Conservation (phyloP, 2,888 invertebrate genomes). For the Drosophila trichaetosa region DNA sequence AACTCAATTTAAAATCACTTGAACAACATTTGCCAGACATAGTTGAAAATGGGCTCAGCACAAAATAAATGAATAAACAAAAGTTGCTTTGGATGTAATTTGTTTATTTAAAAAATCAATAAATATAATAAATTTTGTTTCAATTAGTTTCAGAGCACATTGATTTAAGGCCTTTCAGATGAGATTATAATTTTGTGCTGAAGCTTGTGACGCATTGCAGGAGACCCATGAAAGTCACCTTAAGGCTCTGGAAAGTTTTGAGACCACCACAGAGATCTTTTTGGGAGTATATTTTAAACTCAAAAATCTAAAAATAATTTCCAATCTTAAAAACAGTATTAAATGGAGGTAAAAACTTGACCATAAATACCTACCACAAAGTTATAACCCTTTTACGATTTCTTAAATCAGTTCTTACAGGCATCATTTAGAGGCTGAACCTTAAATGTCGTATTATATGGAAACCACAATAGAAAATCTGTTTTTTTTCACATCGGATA, state of each 20-base stretch:
- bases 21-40: background rate
- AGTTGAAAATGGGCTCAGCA: background rate
- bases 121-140: background rate
- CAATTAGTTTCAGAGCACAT: background rate
- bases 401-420: background rate
- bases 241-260: background rate
- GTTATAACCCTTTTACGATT: too few species aligned
- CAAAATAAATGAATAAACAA: background rate
- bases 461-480: background rate
- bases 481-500: background rate
- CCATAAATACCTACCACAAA: accelerated
- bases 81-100: background rate
- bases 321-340: too few species aligned
- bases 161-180: background rate
- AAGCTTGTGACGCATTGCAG: background rate
- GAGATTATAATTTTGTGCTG: background rate
- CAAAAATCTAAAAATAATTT: too few species aligned
- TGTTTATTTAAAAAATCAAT: too few species aligned
- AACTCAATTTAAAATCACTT: too few species aligned
- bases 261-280: too few species aligned
- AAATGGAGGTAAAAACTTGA: accelerated
- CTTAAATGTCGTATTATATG: background rate
- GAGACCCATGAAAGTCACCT: background rate
- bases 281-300: too few species aligned
- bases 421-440: too few species aligned